phyloP scores from a whole-genome alignment of 1,140 invertebrate genomes.

The Patella vulgata region DNA sequence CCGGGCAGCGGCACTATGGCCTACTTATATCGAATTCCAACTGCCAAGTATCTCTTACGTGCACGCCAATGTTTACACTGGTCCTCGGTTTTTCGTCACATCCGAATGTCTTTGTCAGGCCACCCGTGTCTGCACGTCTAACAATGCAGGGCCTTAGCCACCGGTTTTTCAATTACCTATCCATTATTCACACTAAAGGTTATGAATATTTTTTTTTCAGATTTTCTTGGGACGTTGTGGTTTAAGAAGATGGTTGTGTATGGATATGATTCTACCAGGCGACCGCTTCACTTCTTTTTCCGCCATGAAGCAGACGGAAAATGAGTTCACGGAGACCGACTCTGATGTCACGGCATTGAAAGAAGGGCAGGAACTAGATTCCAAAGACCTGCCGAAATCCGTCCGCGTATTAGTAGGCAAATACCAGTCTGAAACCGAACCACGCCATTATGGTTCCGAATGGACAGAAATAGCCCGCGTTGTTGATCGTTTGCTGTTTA shows the following conservation, averaged over 20 bases:
- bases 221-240: slow-evolving; percentile 24
- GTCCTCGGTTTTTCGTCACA: no score
- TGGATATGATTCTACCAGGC: slow-evolving; percentile 9
- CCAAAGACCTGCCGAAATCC: slow-evolving; percentile 13
- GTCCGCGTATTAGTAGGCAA: slow-evolving; percentile 2
- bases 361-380: slow-evolving; percentile 10
- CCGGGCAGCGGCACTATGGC: no score
- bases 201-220: slow-evolving; percentile 3
- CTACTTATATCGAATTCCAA: no score
- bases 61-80: no score
- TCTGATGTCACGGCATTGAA: slow-evolving; percentile 5
- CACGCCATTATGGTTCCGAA: background rate
- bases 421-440: background rate
- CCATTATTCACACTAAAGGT: no score
- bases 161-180: no score
- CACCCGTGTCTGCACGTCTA: background rate
- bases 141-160: no score
- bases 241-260: slow-evolving; percentile 24
- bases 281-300: background rate
- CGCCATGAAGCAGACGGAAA: slow-evolving; percentile 9
- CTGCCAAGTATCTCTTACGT: no score
- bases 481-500: slow-evolving; percentile 18
- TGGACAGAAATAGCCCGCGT: slow-evolving; percentile 25
- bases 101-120: background rate
- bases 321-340: background rate